Percentiles rank a stretch among this genome's conserved stretches.
These are phyloP conservation scores for Choristoneura rosaceana DNA, from an alignment of 2,888 invertebrate species.

Conservation along the genomic window DNA sequence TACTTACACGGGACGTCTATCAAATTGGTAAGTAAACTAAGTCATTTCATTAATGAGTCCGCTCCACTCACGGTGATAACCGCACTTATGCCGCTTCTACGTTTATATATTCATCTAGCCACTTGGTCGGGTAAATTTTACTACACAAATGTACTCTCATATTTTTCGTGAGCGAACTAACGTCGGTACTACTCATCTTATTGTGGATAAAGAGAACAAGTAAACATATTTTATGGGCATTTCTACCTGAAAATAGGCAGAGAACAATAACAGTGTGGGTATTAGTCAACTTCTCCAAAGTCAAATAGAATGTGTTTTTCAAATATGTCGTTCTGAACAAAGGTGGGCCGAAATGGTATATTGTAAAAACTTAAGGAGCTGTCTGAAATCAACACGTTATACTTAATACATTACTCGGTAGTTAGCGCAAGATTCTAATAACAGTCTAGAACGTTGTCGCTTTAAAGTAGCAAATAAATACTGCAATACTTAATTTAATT, in stretches of 20 bases:
- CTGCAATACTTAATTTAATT: too few relatives aligned
- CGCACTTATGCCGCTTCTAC: background rate
- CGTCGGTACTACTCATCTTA: constrained; percentile 31
- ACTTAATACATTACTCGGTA: background rate
- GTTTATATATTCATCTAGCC: background rate
- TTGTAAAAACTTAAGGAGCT: background rate
- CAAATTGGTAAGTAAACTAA: too few relatives aligned
- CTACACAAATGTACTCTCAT: constrained; percentile 22
- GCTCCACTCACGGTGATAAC: too few relatives aligned
- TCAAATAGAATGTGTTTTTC: background rate
- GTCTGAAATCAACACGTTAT: background rate
- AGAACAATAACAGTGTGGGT: background rate
- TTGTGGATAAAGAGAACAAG: background rate
- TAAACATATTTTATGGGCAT: background rate
- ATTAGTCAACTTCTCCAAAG: background rate
- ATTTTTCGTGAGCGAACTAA: constrained; percentile 29
- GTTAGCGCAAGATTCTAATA: too few relatives aligned
- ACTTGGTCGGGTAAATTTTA: constrained; percentile 17
- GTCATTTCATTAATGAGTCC: too few relatives aligned
- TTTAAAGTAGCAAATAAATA: too few relatives aligned
- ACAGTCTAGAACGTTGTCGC: too few relatives aligned
- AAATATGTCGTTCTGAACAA: too few relatives aligned
- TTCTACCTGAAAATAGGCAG: background rate
- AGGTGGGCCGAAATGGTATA: too few relatives aligned
- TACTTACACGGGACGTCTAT: too few relatives aligned